Evolutionary conservation across 2,888 invertebrate species (phyloP).

Genomic region (Trachelus stipa): DNA sequence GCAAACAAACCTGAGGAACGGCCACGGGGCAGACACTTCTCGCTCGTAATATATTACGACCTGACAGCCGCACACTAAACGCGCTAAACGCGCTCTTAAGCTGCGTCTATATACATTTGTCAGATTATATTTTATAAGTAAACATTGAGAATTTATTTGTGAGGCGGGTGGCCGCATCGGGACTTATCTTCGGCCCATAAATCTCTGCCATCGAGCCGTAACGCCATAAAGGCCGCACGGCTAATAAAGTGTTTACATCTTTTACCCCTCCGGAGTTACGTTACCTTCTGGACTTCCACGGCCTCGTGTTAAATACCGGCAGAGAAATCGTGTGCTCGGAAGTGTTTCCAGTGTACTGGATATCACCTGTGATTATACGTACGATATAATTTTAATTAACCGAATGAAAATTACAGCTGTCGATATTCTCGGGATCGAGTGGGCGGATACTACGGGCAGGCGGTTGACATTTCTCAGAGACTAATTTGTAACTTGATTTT

Average conservation of each 20-base stretch:
- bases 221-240: slow-evolving; percentile 7
- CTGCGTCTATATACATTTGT: slow-evolving; percentile 33
- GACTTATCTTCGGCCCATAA: slow-evolving; percentile 28
- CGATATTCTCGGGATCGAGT: too few relatives aligned
- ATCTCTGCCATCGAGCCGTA: slow-evolving; percentile 15
- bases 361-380: too few relatives aligned
- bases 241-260: slow-evolving; percentile 17
- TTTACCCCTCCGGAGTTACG: not conserved
- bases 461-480: too few relatives aligned
- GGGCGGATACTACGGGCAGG: too few relatives aligned
- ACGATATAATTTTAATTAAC: too few relatives aligned
- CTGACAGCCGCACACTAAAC: slow-evolving; percentile 45
- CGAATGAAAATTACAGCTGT: too few relatives aligned
- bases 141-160: slow-evolving; percentile 43
- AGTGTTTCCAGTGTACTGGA: too few relatives aligned
- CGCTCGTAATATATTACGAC: slow-evolving; percentile 49
- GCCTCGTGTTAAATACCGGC: not conserved
- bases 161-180: slow-evolving; percentile 8
- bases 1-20: slow-evolving; percentile 54
- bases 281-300: too few relatives aligned
- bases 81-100: slow-evolving; percentile 27
- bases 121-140: slow-evolving; percentile 50
- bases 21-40: slow-evolving; percentile 47
- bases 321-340: too few relatives aligned
- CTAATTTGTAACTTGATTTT: too few relatives aligned